Conservation (phyloP, 2,888 invertebrate genomes). For the Amphipyra tragopoginis region DNA sequence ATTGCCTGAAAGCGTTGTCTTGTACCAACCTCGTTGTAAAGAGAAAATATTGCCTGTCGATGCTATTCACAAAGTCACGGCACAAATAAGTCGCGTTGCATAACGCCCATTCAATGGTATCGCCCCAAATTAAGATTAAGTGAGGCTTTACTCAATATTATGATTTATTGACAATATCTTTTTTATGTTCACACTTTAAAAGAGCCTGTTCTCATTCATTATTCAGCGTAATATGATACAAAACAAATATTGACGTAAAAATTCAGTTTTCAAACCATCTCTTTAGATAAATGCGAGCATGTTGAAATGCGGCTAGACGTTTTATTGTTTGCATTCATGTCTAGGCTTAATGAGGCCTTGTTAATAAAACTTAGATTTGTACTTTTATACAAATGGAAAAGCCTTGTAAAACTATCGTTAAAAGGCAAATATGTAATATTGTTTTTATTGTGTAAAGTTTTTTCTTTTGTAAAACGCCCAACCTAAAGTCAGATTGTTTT, state of each 20-base stretch:
- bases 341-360: conserved; percentile 49
- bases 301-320: conserved; percentile 18
- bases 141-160: conserved; percentile 60
- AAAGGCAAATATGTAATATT: conserved; percentile 8
- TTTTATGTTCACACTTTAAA: conserved; percentile 53
- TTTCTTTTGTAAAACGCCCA: conserved; percentile 19
- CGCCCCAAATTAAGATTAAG: conserved; percentile 76
- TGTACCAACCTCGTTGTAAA: conserved; percentile 77
- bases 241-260: conserved; percentile 30
- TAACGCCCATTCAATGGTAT: conserved; percentile 60
- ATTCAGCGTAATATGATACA: conserved; percentile 38
- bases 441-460: conserved; percentile 6
- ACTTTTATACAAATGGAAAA: conserved; percentile 46
- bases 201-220: conserved; percentile 31
- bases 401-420: conserved; percentile 42
- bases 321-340: conserved; percentile 53
- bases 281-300: conserved; percentile 25
- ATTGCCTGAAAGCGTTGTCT: conserved; percentile 87
- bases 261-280: conserved; percentile 11
- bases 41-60: conserved; percentile 82
- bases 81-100: conserved; percentile 70
- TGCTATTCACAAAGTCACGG: conserved; percentile 78
- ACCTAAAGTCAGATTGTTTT: conserved; percentile 13
- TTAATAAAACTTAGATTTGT: conserved; percentile 32
- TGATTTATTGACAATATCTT: conserved; percentile 63